Percentiles rank a stretch among this genome's conserved stretches.
Evolutionary conservation across 2,113 vertebrate genomes (phyloP).

Genomic region (Neolamprologus toae): DNA sequence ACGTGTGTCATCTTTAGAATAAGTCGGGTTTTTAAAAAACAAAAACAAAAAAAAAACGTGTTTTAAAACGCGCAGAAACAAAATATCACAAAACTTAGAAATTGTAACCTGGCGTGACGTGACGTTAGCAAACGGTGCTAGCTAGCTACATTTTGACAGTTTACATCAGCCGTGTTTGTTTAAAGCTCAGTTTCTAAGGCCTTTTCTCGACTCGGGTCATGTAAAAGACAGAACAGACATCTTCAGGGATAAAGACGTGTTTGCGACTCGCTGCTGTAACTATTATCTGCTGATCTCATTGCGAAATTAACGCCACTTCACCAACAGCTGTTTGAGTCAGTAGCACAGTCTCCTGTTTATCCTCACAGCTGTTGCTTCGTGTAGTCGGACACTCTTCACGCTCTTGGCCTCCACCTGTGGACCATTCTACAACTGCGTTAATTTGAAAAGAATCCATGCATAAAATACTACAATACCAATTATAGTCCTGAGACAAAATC

Average conservation of each 20-base stretch:
- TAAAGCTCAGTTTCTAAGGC: not conserved
- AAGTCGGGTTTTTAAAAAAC: fast-evolving
- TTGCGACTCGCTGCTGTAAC: not conserved
- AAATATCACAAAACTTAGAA: not conserved
- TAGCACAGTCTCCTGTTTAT: not conserved
- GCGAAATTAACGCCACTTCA: not conserved
- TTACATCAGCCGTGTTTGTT: not conserved
- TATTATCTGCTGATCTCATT: not conserved
- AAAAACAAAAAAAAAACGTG: too few species aligned
- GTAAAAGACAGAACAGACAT: not conserved
- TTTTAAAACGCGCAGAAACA: not conserved
- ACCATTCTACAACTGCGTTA: not conserved
- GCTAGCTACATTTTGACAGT: conserved; percentile 5
- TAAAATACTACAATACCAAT: not conserved
- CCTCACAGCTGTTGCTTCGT: not conserved
- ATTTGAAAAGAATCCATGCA: not conserved
- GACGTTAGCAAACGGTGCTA: not conserved
- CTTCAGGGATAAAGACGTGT: not conserved
- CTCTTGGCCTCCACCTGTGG: not conserved
- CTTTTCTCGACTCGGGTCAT: not conserved
- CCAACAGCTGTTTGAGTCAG: conserved; percentile 26
- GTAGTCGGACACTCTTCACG: not conserved
- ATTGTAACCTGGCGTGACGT: not conserved
- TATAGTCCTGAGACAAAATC: not conserved
- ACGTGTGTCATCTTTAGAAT: not conserved